Conservation (phyloP, 2,113 vertebrate genomes). For the Tretioscincus oriximinensis region DNA sequence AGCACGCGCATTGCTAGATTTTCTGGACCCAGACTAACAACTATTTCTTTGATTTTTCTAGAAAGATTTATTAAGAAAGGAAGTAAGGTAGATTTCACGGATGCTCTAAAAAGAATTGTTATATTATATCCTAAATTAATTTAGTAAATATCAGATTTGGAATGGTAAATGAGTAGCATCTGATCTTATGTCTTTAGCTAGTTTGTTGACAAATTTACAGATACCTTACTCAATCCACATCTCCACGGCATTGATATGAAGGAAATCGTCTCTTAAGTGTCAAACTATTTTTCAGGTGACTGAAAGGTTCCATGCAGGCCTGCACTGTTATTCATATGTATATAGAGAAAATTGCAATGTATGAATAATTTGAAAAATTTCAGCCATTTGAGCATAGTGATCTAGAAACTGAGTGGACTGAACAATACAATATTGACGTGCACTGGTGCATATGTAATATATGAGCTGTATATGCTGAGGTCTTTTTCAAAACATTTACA, state of each 20-base stretch:
- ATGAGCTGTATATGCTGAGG: slow-evolving; percentile 75
- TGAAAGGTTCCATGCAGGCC: slow-evolving; percentile 60
- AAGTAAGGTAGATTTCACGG: background rate
- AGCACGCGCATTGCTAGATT: no score
- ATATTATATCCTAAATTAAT: background rate
- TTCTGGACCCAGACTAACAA: no score
- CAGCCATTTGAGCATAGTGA: slow-evolving; percentile 60
- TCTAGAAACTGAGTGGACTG: slow-evolving; percentile 66
- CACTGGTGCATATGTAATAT: slow-evolving; percentile 72
- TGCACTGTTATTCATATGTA: slow-evolving; percentile 68
- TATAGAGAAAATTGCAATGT: slow-evolving; percentile 68
- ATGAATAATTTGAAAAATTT: slow-evolving; percentile 69
- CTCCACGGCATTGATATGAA: slow-evolving; percentile 53
- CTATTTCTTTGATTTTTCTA: background rate
- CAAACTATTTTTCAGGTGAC: slow-evolving; percentile 54
- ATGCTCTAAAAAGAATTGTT: background rate
- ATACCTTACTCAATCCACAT: slow-evolving; percentile 33
- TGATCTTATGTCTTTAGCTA: slow-evolving; percentile 24
- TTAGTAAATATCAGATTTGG: background rate
- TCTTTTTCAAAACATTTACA: slow-evolving; percentile 84
- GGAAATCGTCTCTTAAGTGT: slow-evolving; percentile 58
- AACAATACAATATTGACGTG: slow-evolving; percentile 63
- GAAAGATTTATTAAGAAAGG: background rate
- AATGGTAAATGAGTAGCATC: slow-evolving; percentile 17
- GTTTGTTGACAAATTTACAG: slow-evolving; percentile 36